Base-by-base conservation (phyloP, 2,113 vertebrate species). In the Anoplopoma fimbria region DNA sequence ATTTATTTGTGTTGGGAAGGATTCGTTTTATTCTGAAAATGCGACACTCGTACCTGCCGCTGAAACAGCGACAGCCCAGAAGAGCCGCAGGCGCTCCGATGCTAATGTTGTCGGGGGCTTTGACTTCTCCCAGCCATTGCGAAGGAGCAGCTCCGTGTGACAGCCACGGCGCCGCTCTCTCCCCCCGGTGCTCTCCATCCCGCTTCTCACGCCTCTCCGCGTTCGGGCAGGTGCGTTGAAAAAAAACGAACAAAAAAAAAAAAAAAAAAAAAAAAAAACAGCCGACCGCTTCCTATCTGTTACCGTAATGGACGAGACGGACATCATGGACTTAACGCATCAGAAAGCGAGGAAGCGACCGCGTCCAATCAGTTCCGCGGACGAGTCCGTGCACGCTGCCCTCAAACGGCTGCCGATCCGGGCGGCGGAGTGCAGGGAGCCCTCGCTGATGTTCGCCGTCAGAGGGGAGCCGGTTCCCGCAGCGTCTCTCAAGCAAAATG, bases 271-370 rank as follows among this genome's bases (percentile, higher is more conserved):
- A n/a, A n/a, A n/a, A n/a, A n/a, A n/a, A n/a, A n/a, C n/a, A n/a
- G 40, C 6, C 65, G 76, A 61, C 57, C 36, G 79, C 57, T 74
- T 60, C n/a, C n/a, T n/a, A n/a, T n/a, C n/a, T n/a, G n/a, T n/a
- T n/a, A n/a, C n/a, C 40, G 75, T 69, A 38, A 95, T 95, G 94
- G 93, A 95, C 87, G 93, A 93, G 47, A 93, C 92, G 87, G 94
- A 94, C 92, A 93, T 94, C 91, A 95, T 95, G 94, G 94, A 95
- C 90, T 86, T 95, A 82, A 95, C 94, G 83, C 93, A 94, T 75
- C 94, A 94, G 91, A 95, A 94, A 61, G 90, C 94, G 83, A 94
- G 93, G 70, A 95, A 94, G 83, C 92, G 93, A 68, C 85, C 92
- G 88, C 94, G 93, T 89, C 93, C 94, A 87, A 91, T 94, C 93